Evolutionary conservation across 2,888 invertebrate species (phyloP), one percentile per base, ranked within the genome.

Genomic region (Dusona sp.): DNA sequence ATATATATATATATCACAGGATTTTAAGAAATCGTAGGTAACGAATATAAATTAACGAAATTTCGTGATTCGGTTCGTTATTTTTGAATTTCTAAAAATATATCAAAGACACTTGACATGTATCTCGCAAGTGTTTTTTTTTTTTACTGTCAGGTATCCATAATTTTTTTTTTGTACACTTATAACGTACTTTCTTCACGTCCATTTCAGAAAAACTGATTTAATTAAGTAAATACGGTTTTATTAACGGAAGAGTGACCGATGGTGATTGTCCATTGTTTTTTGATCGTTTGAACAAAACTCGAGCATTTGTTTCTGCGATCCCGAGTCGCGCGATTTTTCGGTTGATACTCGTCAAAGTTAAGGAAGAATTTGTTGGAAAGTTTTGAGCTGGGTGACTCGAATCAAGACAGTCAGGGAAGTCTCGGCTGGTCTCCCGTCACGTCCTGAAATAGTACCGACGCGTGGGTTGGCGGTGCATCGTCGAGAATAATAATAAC

Each of bases 401-500:
- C 42, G 57, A 38, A 70, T 42, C 22, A 29, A 79, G 45, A 57
- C 57, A 33, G 36, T 54, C 29, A 48, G 25, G 22, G 68, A 51
- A 75, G 45, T 61, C 61, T 29, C 54, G 33, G 77, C 74, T 79
- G 81, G 77, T 79, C 81, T 86, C 88, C 88, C 89, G 91, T 92
- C 92, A 92, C 89, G 89, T 90, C 90, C 91, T 90, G 90, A 93
- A 93, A 93, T 93, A 93, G 93, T 91, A 84, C 88, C 92, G 89
- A 91, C 92, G 92, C 92, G 93, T 93, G 93, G 93, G 93, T 91
- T 92, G 91, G 88, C 90, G 90, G 90, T 88, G 90, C 88, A 88
- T 87, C 90, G 90, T 90, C 83, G 82, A 89, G 83, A 79, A 70
- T 87, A 89, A 70, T 87, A 89, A 88, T 84, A 87, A 87, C 82